A percentile compares a stretch with the other conserved stretches of the same genome.
Conservation (phyloP, 2,113 vertebrate genomes). For the Terrapene triunguis region DNA sequence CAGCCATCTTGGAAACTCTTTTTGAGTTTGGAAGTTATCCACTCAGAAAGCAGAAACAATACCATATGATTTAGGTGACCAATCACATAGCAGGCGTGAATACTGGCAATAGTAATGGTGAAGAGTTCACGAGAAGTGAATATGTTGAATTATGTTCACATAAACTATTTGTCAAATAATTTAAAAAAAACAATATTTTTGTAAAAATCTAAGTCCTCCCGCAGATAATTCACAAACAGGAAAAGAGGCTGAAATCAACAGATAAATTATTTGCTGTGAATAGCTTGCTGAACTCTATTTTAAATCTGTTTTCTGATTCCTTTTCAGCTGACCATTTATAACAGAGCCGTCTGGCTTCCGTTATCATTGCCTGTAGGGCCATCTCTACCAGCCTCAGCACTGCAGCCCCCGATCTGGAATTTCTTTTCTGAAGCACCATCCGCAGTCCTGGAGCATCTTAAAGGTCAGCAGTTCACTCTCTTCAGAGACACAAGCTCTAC, state of each 20-base stretch:
- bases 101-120: neutral
- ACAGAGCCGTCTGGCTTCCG: constrained; percentile 77
- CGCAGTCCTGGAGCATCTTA: constrained; percentile 38
- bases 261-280: neutral
- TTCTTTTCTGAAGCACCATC: constrained; percentile 67
- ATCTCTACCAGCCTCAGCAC: constrained; percentile 2
- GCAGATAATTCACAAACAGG: neutral
- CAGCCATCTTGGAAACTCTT: neutral
- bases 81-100: neutral
- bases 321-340: constrained; percentile 80
- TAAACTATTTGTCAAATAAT: neutral
- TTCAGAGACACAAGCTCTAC: neutral
- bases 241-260: neutral
- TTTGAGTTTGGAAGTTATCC: neutral
- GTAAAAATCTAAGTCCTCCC: neutral
- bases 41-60: neutral
- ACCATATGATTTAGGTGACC: neutral
- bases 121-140: neutral
- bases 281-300: neutral
- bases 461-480: constrained; percentile 45
- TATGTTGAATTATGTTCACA: neutral
- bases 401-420: constrained; percentile 69
- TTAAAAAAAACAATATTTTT: neutral
- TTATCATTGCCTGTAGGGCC: constrained; percentile 76
- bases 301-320: constrained; percentile 39